phyloP scores from a whole-genome alignment of 1,140 invertebrate genomes.

The Chionoecetes opilio region DNA sequence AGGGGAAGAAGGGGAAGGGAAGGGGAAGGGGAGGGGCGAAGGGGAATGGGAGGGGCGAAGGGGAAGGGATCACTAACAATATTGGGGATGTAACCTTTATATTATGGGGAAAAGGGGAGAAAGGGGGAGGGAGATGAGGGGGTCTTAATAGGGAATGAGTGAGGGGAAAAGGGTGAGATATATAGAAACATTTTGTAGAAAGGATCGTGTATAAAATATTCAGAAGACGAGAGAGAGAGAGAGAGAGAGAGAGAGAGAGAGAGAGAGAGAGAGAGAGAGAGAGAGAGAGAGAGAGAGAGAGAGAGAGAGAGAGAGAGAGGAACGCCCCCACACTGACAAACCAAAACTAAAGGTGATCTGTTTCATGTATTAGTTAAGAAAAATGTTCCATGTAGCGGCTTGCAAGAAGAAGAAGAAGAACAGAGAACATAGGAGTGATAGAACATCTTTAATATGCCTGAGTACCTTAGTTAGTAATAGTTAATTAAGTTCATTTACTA shows the following conservation, averaged over 20 bases:
- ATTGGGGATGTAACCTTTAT: neutral
- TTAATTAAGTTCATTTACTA: neutral
- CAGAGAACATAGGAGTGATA: no score
- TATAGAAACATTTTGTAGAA: no score
- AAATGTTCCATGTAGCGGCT: neutral
- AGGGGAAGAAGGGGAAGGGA: neutral
- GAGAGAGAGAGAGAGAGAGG: slow-evolving; percentile 56
- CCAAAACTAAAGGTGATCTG: neutral
- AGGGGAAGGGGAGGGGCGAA: neutral
- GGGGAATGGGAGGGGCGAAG: neutral
- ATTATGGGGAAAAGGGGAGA: neutral
- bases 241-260: neutral
- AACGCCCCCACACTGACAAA: neutral
- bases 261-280: neutral
- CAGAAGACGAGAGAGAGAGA: neutral
- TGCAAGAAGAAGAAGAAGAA: neutral
- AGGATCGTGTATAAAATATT: no score
- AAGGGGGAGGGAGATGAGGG: neutral
- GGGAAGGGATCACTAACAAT: neutral
- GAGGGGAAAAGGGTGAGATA: neutral
- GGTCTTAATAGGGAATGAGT: neutral
- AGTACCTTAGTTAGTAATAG: neutral
- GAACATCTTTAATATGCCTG: no score
- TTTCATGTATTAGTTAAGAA: neutral
- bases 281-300: slow-evolving; percentile 45